A percentile compares a stretch with the other conserved stretches of the same genome.
Evolutionary conservation across 2,888 invertebrate species (phyloP).

Genomic region (Cantharis lateralis): DNA sequence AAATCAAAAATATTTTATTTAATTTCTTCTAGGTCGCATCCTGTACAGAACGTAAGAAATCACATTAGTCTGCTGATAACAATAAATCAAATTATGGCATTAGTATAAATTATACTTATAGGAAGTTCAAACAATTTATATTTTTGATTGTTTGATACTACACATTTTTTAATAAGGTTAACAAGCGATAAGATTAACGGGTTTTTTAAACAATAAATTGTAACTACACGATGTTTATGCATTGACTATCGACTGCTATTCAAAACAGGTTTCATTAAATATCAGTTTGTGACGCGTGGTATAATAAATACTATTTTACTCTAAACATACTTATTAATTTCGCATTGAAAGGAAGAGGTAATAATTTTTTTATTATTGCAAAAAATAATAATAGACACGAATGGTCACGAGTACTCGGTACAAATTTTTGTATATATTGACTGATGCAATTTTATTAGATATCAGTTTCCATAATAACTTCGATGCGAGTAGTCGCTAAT

Average conservation of each 20-base stretch:
- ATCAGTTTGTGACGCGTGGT: neutral
- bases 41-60: neutral
- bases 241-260: neutral
- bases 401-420: neutral
- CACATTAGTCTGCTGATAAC: neutral
- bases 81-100: neutral
- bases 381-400: neutral
- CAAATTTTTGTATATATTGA: neutral
- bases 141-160: neutral
- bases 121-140: neutral
- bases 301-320: too few species aligned
- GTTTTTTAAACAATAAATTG: neutral
- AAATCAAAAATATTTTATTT: too few species aligned
- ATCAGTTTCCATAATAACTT: neutral
- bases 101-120: too few species aligned
- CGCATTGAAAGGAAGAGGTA: neutral
- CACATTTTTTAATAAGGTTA: neutral
- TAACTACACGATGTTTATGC: neutral
- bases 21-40: neutral
- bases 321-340: neutral
- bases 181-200: neutral
- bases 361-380: neutral
- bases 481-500: neutral
- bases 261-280: neutral
- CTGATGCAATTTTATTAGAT: neutral